Base-by-base conservation (phyloP, 1,140 invertebrate genomes). In the Harpegnathos saltator region DNA sequence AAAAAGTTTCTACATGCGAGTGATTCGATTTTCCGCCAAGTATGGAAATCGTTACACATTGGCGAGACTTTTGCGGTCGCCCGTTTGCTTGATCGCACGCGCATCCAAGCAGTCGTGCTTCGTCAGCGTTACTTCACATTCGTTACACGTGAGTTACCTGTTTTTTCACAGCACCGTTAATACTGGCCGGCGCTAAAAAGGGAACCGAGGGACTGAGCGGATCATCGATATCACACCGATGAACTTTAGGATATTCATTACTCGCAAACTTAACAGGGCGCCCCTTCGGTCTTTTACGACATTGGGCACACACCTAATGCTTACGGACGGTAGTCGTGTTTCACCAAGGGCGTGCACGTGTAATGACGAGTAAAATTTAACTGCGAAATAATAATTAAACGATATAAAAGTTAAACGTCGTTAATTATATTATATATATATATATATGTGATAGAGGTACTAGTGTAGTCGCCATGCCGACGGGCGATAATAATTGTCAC, bases 341-440 rank as follows among this genome's bases (percentile, higher is more conserved):
- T n/a, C 38, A 56, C 33, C 19, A 52, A 65, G 61, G 75, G 59
- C 65, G 66, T 73, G 61, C 72, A 65, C 62, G 19, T 44, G 77
- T 81, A 81, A 78, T 82, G 84, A 87, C 65, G 74, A 87, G 63
- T 48, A 65, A 85, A 75, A 52, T 68, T 88, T 88, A 88, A 88
- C 85, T 88, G 68, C 87, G 59, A 85, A 85, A 88, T 82, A 85
- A 88, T 88, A 85, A 85, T 85, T 88, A 66, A 62, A 85, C 66
- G 69, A 82, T 38, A 33, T 68, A 52, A 82, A 82, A 78, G 74
- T 82, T 58, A 56, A 80, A 73, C 14, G 48, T 52, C 17, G 12
- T 50, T n/a, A 5, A 52, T 19, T 7, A 54, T 80, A 69, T 44
- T 44, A 86, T 87, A 33, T 5, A 83, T 87, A 86, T 56, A 73